phyloP scores from a whole-genome alignment of 2,797 vertebrate genomes.

The Dendrocincla tyrannina region DNA sequence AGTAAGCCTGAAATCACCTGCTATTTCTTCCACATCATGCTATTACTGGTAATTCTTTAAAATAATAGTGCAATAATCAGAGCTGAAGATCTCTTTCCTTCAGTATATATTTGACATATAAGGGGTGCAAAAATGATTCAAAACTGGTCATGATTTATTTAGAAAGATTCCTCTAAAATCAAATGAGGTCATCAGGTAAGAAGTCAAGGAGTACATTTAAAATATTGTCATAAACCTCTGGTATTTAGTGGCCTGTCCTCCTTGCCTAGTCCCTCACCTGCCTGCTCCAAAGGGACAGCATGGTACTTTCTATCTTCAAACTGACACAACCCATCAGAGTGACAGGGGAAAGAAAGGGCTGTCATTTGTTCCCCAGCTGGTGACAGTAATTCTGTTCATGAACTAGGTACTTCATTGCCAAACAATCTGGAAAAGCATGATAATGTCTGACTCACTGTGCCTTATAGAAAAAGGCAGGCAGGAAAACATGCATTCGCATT shows the following conservation, averaged over 20 bases:
- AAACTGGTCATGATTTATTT: background rate
- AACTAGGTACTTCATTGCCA: constrained; percentile 51
- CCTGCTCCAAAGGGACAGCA: background rate
- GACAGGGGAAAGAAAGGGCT: constrained; percentile 43
- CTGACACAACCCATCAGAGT: background rate
- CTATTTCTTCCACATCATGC: background rate
- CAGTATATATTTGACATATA: background rate
- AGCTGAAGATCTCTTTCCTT: background rate
- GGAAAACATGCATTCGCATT: constrained; percentile 45
- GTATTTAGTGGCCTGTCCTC: background rate
- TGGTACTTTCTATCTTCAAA: background rate
- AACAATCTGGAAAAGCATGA: constrained; percentile 59
- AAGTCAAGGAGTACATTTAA: background rate
- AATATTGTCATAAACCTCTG: background rate
- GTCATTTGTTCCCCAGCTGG: constrained; percentile 50
- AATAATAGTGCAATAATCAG: background rate
- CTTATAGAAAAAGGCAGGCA: constrained; percentile 24
- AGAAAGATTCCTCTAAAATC: constrained; percentile 13
- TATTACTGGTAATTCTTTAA: background rate
- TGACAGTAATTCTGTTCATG: constrained; percentile 54
- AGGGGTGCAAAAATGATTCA: background rate
- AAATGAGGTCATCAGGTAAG: background rate
- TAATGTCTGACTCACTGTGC: constrained; percentile 49
- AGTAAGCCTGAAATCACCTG: constrained; percentile 2
- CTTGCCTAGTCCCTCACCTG: background rate